A percentile compares a stretch with the other conserved stretches of the same genome.
Evolutionary conservation across 1,140 invertebrate species (phyloP).

Genomic region (Heliconius eleuchia): DNA sequence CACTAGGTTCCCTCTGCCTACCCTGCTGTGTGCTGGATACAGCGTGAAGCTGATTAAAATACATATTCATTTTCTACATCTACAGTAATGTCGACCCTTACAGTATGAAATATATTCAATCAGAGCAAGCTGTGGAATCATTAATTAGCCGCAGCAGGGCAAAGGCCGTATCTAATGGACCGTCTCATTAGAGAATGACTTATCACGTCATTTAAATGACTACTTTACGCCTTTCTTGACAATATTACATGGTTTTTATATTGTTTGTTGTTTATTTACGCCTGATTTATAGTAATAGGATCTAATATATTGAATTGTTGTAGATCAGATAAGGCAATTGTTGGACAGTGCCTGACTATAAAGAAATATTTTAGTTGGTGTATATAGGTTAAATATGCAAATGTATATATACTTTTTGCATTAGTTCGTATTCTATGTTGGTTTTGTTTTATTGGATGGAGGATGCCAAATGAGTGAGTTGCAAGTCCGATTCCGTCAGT

Average conservation of each 20-base stretch:
- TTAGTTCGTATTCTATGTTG: background rate
- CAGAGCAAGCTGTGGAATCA: background rate
- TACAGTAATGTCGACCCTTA: background rate
- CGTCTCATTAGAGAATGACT: slow-evolving; percentile 12
- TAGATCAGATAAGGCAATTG: too few species aligned
- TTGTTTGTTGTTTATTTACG: background rate
- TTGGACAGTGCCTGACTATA: too few species aligned
- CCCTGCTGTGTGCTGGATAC: too few species aligned
- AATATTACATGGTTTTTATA: background rate
- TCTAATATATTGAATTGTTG: too few species aligned
- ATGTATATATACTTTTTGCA: too few species aligned
- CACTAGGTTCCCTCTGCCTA: too few species aligned
- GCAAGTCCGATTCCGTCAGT: slow-evolving; percentile 13
- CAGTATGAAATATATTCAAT: background rate
- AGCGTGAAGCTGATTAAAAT: too few species aligned
- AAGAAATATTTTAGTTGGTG: too few species aligned
- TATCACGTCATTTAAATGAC: background rate
- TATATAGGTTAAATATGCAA: too few species aligned
- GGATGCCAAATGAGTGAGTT: slow-evolving; percentile 13
- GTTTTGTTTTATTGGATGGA: slow-evolving; percentile 4
- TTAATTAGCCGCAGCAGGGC: slow-evolving; percentile 13
- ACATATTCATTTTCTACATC: too few species aligned
- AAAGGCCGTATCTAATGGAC: slow-evolving; percentile 20
- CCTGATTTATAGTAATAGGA: background rate
- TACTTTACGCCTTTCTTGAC: background rate